Conservation (phyloP, 2,888 invertebrate species). For the Ceraclea dissimilis region DNA sequence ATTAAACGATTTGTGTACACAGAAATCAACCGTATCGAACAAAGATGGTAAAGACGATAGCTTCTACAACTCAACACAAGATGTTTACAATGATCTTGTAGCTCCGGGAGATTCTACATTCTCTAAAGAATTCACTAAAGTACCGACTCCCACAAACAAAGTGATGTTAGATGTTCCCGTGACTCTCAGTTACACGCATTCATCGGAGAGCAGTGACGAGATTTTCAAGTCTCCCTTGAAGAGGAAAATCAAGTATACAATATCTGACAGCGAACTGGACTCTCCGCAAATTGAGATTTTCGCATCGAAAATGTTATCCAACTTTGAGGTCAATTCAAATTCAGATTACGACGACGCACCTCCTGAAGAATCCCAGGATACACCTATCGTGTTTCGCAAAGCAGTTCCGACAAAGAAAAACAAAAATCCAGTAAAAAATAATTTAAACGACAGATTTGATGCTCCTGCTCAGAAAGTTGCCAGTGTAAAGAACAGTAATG, state of each 20-base stretch:
- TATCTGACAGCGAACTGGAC: slow-evolving; percentile 13
- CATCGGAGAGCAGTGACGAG: slow-evolving; percentile 8
- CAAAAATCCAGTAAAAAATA: not conserved
- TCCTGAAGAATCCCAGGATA: slow-evolving; percentile 4
- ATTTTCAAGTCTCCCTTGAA: not conserved
- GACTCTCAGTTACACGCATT: not conserved
- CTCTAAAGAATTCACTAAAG: not conserved
- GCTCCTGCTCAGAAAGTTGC: not conserved
- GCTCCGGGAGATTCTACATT: not conserved
- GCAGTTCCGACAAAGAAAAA: slow-evolving; percentile 6
- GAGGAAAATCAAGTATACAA: not conserved
- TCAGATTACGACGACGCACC: slow-evolving; percentile 7
- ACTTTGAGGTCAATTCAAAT: not conserved
- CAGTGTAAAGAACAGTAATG: no score
- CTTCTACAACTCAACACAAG: slow-evolving; percentile 19
- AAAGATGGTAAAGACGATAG: slow-evolving; percentile 1
- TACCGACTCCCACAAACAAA: not conserved
- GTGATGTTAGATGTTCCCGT: not conserved
- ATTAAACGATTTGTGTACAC: slow-evolving; percentile 9
- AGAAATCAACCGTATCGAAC: not conserved
- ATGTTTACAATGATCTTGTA: slow-evolving; percentile 11
- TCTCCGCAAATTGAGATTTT: slow-evolving; percentile 12
- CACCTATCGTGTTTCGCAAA: slow-evolving; percentile 5
- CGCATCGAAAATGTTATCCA: not conserved
- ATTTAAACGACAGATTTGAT: not conserved